These are phyloP conservation scores for Brachionus koreanus DNA, from an alignment of 1,140 invertebrate species.

Conservation along the genomic window DNA sequence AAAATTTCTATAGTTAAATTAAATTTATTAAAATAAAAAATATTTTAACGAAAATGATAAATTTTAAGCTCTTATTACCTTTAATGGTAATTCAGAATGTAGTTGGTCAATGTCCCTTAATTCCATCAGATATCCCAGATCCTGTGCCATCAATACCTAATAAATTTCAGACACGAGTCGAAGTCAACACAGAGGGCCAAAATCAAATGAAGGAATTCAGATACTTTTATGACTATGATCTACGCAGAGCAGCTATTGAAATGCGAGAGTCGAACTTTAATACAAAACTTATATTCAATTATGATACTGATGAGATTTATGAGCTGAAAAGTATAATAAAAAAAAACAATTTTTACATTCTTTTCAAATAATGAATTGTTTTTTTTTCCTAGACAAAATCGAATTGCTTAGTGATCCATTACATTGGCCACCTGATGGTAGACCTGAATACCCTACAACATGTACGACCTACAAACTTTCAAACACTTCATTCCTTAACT, in stretches of 20 bases:
- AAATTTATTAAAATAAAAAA: background rate
- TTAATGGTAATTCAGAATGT: background rate
- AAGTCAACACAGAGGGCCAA: slow-evolving; percentile 14
- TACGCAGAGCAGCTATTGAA: slow-evolving; percentile 5
- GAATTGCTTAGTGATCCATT: background rate
- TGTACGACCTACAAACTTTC: background rate
- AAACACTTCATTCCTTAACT: background rate
- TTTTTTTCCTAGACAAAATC: slow-evolving; percentile 4
- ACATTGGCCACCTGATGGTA: background rate
- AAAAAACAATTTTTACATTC: too few relatives aligned
- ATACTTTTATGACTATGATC: slow-evolving; percentile 20
- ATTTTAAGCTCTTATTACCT: background rate
- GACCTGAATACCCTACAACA: slow-evolving; percentile 17
- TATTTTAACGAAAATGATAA: background rate
- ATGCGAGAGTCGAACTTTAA: background rate
- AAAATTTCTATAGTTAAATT: background rate
- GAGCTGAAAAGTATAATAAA: background rate
- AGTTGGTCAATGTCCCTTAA: background rate
- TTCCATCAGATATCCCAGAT: background rate
- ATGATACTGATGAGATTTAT: slow-evolving; percentile 31
- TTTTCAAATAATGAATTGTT: background rate
- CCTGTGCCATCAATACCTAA: slow-evolving; percentile 25
- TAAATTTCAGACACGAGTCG: background rate
- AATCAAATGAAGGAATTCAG: background rate
- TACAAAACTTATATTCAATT: slow-evolving; percentile 25